A percentile compares a stretch with the other conserved stretches of the same genome.
These are phyloP conservation scores for Mustela lutreola DNA, from an alignment of 2,113 vertebrate genomes.

Conservation along the genomic window DNA sequence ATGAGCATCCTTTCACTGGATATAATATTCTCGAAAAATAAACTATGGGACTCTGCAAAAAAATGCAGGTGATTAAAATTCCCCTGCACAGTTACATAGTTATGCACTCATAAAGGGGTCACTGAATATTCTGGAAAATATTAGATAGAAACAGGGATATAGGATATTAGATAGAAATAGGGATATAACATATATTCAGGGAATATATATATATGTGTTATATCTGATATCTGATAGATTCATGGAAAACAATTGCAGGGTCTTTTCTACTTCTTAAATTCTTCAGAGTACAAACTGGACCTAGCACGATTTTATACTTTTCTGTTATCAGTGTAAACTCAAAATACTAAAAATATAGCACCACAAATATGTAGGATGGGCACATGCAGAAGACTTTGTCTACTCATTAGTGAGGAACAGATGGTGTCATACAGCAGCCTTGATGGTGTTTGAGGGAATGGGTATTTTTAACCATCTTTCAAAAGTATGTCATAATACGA, in stretches of 20 bases:
- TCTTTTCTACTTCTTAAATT: neutral
- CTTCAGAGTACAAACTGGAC: neutral
- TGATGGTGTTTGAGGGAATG: neutral
- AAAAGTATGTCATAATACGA: neutral
- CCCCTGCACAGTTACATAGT: neutral
- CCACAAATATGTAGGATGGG: neutral
- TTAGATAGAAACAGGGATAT: no score
- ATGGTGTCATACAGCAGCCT: neutral
- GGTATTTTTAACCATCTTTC: neutral
- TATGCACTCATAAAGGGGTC: neutral
- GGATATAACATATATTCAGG: neutral
- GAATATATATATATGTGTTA: neutral
- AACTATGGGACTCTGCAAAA: neutral
- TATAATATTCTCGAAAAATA: neutral
- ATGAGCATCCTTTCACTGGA: neutral
- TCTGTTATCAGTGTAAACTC: neutral
- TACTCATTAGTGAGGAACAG: neutral
- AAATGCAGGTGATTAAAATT: neutral
- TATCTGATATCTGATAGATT: neutral
- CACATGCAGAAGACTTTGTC: neutral
- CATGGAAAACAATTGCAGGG: neutral
- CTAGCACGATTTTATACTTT: neutral
- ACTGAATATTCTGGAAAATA: neutral
- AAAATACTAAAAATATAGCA: neutral
- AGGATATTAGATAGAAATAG: neutral